These are phyloP conservation scores for Drosophila chauvacae DNA, from an alignment of 1,140 invertebrate genomes.

Conservation along the genomic window DNA sequence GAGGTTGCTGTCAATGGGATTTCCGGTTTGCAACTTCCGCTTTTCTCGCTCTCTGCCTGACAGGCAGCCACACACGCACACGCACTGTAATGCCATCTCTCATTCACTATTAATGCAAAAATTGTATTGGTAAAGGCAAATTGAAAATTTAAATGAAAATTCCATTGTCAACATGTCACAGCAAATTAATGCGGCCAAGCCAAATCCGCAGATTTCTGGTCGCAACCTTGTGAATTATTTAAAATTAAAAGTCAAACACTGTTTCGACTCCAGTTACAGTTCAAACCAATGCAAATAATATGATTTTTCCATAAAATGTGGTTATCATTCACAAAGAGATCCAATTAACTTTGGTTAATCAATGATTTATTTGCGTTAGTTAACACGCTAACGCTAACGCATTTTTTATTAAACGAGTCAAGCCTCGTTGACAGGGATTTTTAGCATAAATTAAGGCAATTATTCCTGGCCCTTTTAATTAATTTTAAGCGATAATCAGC, in stretches of 20 bases:
- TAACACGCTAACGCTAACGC: conserved; percentile 10
- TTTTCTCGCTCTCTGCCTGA: conserved; percentile 60
- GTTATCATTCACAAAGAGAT: neutral
- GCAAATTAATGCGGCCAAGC: conserved; percentile 41
- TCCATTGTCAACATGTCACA: conserved; percentile 47
- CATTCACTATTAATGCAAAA: conserved; percentile 57
- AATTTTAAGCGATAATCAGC: neutral
- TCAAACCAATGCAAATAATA: neutral
- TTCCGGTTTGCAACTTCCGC: conserved; percentile 74
- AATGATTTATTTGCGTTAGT: conserved; percentile 16
- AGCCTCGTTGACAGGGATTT: neutral
- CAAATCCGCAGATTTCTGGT: conserved; percentile 49
- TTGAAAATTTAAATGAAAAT: conserved; percentile 54
- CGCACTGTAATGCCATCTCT: conserved; percentile 37
- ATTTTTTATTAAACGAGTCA: neutral
- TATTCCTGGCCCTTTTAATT: neutral
- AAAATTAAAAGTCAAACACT: conserved; percentile 32
- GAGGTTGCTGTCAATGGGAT: conserved; percentile 72
- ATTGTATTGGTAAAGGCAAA: conserved; percentile 38
- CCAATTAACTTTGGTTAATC: conserved; percentile 26
- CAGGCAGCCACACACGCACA: conserved; percentile 22
- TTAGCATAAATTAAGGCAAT: neutral
- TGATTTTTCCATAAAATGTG: neutral
- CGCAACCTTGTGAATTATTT: conserved; percentile 41
- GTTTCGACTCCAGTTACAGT: conserved; percentile 10